Base-by-base conservation (phyloP, 2,888 invertebrate species). In the Limnephilus lunatus region DNA sequence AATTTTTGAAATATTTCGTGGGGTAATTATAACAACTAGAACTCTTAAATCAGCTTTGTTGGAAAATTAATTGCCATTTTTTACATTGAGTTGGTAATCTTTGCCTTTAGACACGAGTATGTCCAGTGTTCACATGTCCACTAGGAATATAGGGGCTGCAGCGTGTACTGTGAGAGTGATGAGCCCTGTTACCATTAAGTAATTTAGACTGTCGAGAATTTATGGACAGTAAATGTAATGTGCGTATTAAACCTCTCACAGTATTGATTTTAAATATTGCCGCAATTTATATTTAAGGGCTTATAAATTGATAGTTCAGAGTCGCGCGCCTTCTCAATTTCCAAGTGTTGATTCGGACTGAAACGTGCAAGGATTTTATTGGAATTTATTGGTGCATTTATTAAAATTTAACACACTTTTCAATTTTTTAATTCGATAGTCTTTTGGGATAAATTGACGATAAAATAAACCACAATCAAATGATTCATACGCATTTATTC, bases 241-340 rank as follows among this genome's bases (percentile, higher is more conserved):
- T 44, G 31, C n/a, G 89, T 14, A 81, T 89, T 86, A 85, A 85
- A 90, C 89, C 15, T 82, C 44, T 19, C 30, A 39, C 44, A 53
- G 90, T 90, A 85, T 83, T 68, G 85, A 83, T 90, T 90, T 90
- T 82, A 81, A 89, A 89, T 81, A 89, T 89, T 39, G 31, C 89
- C n/a, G 11, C 89, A 89, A 81, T 89, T 89, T 89, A 89, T n/a
- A 81, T 89, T 89, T 89, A 89, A 89, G 81, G 89, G n/a, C 89
- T 35, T 81, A 89, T 44, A 89, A 89, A 89, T 89, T 89, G 81
- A 81, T 89, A 81, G 30, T 39, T 81, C 89, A 12, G 12, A 44
- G 44, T 44, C 44, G 44, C 44, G 68, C 89, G 81, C 39, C 68
- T 81, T 89, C 81, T 81, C 31, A 48, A 44, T 44, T 44, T 30